phyloP scores from a whole-genome alignment of 2,888 invertebrate species.

The Sussaba pulchella region DNA sequence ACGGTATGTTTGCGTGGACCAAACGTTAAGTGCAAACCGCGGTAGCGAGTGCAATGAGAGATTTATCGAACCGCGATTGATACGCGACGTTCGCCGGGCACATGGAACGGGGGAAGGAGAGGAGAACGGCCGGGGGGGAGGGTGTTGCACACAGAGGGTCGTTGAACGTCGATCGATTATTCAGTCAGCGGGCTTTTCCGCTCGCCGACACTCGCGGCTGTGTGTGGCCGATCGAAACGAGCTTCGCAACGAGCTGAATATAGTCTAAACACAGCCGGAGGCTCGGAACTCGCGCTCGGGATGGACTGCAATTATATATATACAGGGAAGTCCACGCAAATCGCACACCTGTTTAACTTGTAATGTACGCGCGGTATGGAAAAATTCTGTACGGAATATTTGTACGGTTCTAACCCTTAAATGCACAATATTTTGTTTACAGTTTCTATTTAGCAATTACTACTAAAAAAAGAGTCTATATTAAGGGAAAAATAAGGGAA shows the following conservation, averaged over 20 bases:
- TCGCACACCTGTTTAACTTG: too few relatives aligned
- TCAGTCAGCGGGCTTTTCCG: constrained; percentile 49
- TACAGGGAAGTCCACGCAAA: too few relatives aligned
- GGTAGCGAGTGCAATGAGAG: constrained; percentile 40
- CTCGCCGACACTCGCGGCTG: constrained; percentile 13
- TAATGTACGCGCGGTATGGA: too few relatives aligned
- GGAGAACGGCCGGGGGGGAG: constrained; percentile 16
- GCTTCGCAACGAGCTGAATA: constrained; percentile 2
- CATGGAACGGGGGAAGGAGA: neutral
- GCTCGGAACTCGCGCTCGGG: too few relatives aligned
- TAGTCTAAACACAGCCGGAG: too few relatives aligned
- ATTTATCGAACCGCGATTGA: constrained; percentile 54
- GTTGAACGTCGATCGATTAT: constrained; percentile 73
- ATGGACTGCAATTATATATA: constrained; percentile 27
- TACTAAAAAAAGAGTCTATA: too few relatives aligned
- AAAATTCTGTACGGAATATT: too few relatives aligned
- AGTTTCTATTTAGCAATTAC: too few relatives aligned
- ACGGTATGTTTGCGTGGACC: constrained; percentile 17
- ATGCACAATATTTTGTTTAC: too few relatives aligned
- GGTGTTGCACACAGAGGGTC: constrained; percentile 67
- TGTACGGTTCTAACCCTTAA: too few relatives aligned
- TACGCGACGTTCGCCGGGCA: constrained; percentile 7
- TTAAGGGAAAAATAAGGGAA: too few relatives aligned
- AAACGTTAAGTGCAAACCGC: constrained; percentile 44
- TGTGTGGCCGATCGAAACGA: constrained; percentile 51